Evolutionary conservation across 2,113 vertebrate genomes (phyloP).

Genomic region (Marmota monax): DNA sequence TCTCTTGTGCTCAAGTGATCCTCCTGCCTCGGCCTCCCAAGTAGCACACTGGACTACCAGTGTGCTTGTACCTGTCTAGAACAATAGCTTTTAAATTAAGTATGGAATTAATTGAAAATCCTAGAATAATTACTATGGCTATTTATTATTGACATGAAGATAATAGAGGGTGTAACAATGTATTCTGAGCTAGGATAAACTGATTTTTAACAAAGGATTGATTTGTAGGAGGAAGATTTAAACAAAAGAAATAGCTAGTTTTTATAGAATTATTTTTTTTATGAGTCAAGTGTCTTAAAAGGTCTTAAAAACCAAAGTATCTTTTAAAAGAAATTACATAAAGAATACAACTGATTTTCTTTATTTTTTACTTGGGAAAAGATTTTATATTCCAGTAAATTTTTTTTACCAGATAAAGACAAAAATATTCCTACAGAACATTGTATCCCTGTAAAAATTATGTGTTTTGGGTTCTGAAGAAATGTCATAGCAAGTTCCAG

Average conservation of each 20-base stretch:
- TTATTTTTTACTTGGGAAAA: conserved; percentile 30
- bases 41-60: background rate
- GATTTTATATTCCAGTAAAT: conserved; percentile 52
- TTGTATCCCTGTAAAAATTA: conserved; percentile 14
- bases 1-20: background rate
- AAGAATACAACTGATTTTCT: conserved; percentile 45
- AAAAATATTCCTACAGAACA: conserved; percentile 26
- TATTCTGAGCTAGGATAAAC: conserved; percentile 49
- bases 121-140: conserved; percentile 19
- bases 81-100: conserved; percentile 55
- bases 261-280: conserved; percentile 55
- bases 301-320: conserved; percentile 16
- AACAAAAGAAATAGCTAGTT: conserved; percentile 26
- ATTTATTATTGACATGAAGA: conserved; percentile 45
- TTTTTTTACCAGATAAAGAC: conserved; percentile 52
- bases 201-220: conserved; percentile 10
- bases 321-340: conserved; percentile 53
- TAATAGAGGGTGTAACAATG: background rate
- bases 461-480: conserved; percentile 5
- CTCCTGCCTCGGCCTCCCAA: background rate
- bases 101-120: conserved; percentile 13
- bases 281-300: background rate
- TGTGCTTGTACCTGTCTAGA: background rate
- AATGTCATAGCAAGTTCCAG: conserved; percentile 5
- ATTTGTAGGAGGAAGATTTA: background rate